Evolutionary conservation across 2,888 invertebrate species (phyloP), one percentile per base, ranked within the genome.

Genomic region (Metallyticus violacea): DNA sequence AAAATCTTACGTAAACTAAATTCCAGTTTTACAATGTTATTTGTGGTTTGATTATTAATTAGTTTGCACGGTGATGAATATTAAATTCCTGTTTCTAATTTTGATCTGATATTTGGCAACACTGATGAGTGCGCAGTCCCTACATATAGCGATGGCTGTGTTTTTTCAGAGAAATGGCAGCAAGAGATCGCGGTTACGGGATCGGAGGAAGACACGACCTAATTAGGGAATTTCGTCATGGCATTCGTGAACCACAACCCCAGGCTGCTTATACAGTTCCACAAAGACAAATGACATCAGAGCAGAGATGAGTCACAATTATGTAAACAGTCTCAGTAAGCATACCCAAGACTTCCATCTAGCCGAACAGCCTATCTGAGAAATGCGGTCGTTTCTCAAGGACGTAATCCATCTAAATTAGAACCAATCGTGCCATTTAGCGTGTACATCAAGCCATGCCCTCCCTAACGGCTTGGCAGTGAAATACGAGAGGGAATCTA

Each of bases 391-490:
- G 40, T 62, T 62, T 28, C 30, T 28, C 80, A 80, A 80, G 80
- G 80, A 80, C n/a, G 80, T 80, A 80, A 80, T 80, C n/a, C 30
- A 80, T 80, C 80, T 29, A 80, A 80, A 80, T 80, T 80, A 80
- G 30, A 28, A 80, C 25, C 80, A 80, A 28, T 29, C 80, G 28
- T 26, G 79, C 9, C 26, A 26, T 27, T 79, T 79, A 26, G n/a
- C n/a, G n/a, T 62, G 40, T 62, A 62, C 40, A 62, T 62, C 40
- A 62, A 62, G 15, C 22, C 40, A 62, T 62, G 40, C 40, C 22
- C 9, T 62, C 40, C 40, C 40, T 62, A 62, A 62, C 40, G 22
- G 40, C 40, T 62, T 22, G 15, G 40, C 15, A 15, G 40, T 62
- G 40, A 62, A 62, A 62, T 62, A 62, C 40, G 40, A 62, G 40